phyloP scores from a whole-genome alignment of 35 echinoderm and acorn worm genomes.

The Hemicentrotus pulcherrimus region DNA sequence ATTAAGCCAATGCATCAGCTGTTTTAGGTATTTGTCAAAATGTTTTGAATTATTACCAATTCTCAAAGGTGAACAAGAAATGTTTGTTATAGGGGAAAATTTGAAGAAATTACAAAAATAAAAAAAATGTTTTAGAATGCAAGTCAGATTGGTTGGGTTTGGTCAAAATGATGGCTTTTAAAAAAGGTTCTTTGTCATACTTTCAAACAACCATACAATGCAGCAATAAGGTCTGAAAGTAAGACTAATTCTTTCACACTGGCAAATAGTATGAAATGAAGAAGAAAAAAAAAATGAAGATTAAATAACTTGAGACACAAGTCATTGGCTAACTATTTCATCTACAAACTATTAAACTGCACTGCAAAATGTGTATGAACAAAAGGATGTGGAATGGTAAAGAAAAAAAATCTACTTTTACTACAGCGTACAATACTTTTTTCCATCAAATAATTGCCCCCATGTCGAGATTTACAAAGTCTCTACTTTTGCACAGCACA shows the following conservation, averaged over 20 bases:
- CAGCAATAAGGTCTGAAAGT: not conserved
- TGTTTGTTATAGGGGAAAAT: no score
- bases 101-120: no score
- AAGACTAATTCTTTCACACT: not conserved
- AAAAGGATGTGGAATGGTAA: not conserved
- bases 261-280: not conserved
- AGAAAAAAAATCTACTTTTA: not conserved
- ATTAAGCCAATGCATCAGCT: no score
- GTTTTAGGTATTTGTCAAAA: no score
- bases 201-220: not conserved
- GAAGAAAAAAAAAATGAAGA: not conserved
- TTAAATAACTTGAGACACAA: not conserved
- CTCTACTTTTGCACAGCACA: not conserved
- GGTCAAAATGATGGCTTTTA: no score
- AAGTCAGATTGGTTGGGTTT: no score
- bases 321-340: not conserved
- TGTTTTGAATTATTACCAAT: no score
- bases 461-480: not conserved
- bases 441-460: not conserved
- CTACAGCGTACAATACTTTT: not conserved
- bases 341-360: not conserved
- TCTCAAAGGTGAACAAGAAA: no score
- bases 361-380: slow-evolving; percentile 10
- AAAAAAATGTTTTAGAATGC: no score
- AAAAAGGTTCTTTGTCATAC: not conserved